Base-by-base conservation (phyloP, 1,140 invertebrate genomes). In the Homalodisca vitripennis region DNA sequence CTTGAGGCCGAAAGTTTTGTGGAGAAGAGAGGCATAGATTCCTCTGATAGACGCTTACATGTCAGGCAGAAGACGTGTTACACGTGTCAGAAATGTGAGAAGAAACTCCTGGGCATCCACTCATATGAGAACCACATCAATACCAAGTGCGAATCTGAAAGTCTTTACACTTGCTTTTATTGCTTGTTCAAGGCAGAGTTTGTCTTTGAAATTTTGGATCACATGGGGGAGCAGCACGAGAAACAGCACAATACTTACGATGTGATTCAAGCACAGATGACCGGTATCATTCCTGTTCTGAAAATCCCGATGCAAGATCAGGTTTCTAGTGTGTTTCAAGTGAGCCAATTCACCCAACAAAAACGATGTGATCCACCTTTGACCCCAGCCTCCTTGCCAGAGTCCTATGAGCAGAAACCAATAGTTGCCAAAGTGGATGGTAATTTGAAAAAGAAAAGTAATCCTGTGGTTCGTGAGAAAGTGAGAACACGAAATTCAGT, bases 51-150 rank as follows among this genome's bases (percentile, higher is more conserved):
- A 6, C 10, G 10, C 2, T 10, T 60, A 13, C 55, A 30, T 6
- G 1, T 60, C 2, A 60, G 55, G 24, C 14, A 60, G 14, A 60
- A 60, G 27, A 27, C 14, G 2, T 6, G 22, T 6, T 26, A 27
- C 29, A 60, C 2, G n/a, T 60, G 55, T 27, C 22, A 60, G n/a
- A 60, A 6, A 27, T 60, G 55, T 26, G 27, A 24, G 14, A 60
- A 60, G n/a, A 30, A 27, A 6, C 27, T 60, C 22, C 2, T 27
- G 6, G 55, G 55, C 6, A 60, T 24, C 26, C 55, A 60, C 26
- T 22, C 14, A 27, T 60, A 27, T 30, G 55, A 22, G 27, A 60
- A 60, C 24, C 55, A 60, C 27, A n/a, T 60, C 2, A 60, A 60
- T 26, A 60, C 55, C 6, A 26, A 27, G 27, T 60, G 55, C 29